phyloP scores from a whole-genome alignment of 1,140 invertebrate genomes.

The Gonatopus flavifemur region DNA sequence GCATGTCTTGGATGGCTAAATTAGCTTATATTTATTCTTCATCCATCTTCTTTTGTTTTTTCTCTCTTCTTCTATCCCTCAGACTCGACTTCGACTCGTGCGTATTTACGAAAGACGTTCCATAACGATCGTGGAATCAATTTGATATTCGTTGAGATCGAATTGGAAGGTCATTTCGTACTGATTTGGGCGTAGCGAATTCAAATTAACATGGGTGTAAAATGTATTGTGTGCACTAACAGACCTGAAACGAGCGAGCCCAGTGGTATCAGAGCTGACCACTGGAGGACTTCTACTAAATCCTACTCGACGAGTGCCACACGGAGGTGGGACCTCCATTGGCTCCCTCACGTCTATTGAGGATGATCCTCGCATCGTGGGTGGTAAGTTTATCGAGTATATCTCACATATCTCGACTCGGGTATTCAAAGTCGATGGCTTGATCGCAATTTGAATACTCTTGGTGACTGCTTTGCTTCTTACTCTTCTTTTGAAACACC shows the following conservation, averaged over 20 bases:
- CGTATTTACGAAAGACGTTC: no score
- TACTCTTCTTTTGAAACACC: conserved; percentile 1
- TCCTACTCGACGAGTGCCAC: conserved; percentile 49
- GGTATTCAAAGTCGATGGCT: neutral
- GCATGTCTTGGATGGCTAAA: conserved; percentile 32
- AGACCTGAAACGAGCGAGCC: conserved; percentile 60
- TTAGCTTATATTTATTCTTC: conserved; percentile 4
- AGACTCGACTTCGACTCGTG: no score
- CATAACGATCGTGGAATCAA: no score
- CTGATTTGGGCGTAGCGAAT: conserved; percentile 30
- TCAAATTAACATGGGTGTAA: conserved; percentile 45
- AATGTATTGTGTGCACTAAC: conserved; percentile 52
- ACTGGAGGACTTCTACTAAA: conserved; percentile 60
- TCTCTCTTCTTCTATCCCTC: neutral
- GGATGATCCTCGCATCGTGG: conserved; percentile 61
- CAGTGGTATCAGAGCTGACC: conserved; percentile 60
- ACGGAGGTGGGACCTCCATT: conserved; percentile 53
- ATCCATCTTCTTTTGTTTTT: neutral
- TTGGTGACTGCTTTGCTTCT: conserved; percentile 20
- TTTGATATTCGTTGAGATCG: no score
- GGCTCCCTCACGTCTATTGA: conserved; percentile 57
- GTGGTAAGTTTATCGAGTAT: conserved; percentile 51
- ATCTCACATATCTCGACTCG: no score
- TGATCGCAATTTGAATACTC: conserved; percentile 1
- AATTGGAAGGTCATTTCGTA: no score